Base-by-base conservation (phyloP, 2,888 invertebrate species). In the Abrostola tripartita region DNA sequence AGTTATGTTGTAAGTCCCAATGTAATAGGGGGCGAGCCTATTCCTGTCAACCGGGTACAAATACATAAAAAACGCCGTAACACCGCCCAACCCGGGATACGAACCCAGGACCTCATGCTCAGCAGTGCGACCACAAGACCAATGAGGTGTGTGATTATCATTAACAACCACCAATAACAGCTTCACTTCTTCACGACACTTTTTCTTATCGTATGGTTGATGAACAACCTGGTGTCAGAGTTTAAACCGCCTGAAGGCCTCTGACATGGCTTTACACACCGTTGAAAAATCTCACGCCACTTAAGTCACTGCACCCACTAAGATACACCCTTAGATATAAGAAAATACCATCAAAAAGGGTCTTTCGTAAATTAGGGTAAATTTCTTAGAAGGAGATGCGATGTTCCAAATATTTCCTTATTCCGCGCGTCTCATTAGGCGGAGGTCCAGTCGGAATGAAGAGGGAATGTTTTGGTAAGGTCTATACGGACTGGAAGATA, bases 401-500 rank as follows among this genome's bases (percentile, higher is more conserved):
- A 58, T 42, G 58, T n/a, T 63, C 60, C 9, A 52, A 44, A 73
- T 72, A 67, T 76, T 62, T 65, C 59, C 73, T 63, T 65, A 69
- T 76, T 65, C 36, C 58, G 44, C 36, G 52, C 59, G 65, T 63
- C 67, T 76, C 73, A 60, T 76, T 76, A 67, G 40, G 7, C 5
- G 38, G 37, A 41, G 56, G 56, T 49, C 50, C 49, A 36, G 52
- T 12, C 14, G 37, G 8, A 66, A 69, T 69, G 56, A 53, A 65
- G 56, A 61, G 58, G 9, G 40, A 61, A 52, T 50, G 76, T 42
- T 76, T 55, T 11, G 1, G 0, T 65, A 54, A 56, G 47, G 5
- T 24, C 1, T 24, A 6, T 4, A 5, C 4, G 10, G 54, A 44
- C 0, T 7, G 14, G 6, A 1, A 36, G 68, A 40, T 36, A n/a